A percentile compares a stretch with the other conserved stretches of the same genome.
phyloP scores from a whole-genome alignment of 1,140 invertebrate genomes.

The Orchesella cincta region DNA sequence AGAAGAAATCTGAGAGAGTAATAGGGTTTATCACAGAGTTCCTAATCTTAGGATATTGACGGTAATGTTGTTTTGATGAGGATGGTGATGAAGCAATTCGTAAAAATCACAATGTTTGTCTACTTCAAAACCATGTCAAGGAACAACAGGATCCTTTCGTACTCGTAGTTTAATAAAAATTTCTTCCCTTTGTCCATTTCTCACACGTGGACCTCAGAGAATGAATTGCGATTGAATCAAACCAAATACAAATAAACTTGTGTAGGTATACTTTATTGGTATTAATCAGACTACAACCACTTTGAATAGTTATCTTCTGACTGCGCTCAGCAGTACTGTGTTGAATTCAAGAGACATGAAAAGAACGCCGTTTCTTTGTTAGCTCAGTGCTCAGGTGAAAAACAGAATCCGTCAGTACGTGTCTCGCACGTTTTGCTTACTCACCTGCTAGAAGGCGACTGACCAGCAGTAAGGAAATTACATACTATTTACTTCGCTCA shows the following conservation, averaged over 20 bases:
- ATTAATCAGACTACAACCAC: no score
- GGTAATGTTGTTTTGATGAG: no score
- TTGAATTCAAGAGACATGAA: no score
- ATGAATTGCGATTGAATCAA: background rate
- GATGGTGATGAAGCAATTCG: no score
- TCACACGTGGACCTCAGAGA: background rate
- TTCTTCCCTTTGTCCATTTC: constrained; percentile 4
- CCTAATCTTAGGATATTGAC: no score
- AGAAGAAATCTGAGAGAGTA: no score
- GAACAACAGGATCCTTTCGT: background rate
- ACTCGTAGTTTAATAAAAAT: background rate
- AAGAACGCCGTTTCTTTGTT: background rate
- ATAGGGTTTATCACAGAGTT: no score
- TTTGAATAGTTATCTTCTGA: background rate
- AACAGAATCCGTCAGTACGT: background rate
- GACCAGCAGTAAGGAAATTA: constrained; percentile 19
- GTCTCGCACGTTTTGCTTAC: constrained; percentile 13
- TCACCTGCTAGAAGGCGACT: constrained; percentile 26
- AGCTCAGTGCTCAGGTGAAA: background rate
- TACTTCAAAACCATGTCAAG: constrained; percentile 12
- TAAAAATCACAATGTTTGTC: no score
- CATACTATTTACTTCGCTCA: background rate
- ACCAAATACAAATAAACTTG: no score
- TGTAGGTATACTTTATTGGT: no score
- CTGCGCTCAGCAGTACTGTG: background rate